These are phyloP conservation scores for Callospermophilus lateralis DNA, from an alignment of 2,113 vertebrate species.

Conservation along the genomic window DNA sequence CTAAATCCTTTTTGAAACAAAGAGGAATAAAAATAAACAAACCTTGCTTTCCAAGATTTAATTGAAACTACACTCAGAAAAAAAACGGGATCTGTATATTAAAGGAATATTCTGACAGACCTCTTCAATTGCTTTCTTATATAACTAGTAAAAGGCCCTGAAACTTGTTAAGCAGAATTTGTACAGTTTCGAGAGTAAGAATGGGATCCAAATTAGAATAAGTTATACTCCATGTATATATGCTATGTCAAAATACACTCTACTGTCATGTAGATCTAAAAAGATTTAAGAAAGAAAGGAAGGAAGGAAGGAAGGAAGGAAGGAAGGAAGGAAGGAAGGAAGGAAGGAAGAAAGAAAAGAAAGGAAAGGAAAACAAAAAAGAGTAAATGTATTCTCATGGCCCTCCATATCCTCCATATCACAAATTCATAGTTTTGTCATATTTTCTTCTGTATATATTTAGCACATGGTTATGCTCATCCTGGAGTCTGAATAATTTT, in stretches of 20 bases:
- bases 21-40: conserved; percentile 64
- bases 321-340: no score
- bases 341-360: no score
- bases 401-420: neutral
- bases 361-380: no score
- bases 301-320: no score
- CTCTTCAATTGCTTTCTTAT: neutral
- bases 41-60: conserved; percentile 48
- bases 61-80: conserved; percentile 33
- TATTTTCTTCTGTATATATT: conserved; percentile 20
- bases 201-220: no score
- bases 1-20: conserved; percentile 54
- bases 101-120: neutral
- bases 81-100: conserved; percentile 28
- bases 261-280: no score
- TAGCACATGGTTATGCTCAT: conserved; percentile 20
- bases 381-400: neutral
- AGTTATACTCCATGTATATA: no score
- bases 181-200: neutral
- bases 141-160: neutral
- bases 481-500: conserved; percentile 43
- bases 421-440: conserved; percentile 25
- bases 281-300: no score
- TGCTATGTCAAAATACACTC: no score
- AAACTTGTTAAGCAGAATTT: conserved; percentile 21